phyloP scores from a whole-genome alignment of 2,113 vertebrate species.

The Bubo bubo region DNA sequence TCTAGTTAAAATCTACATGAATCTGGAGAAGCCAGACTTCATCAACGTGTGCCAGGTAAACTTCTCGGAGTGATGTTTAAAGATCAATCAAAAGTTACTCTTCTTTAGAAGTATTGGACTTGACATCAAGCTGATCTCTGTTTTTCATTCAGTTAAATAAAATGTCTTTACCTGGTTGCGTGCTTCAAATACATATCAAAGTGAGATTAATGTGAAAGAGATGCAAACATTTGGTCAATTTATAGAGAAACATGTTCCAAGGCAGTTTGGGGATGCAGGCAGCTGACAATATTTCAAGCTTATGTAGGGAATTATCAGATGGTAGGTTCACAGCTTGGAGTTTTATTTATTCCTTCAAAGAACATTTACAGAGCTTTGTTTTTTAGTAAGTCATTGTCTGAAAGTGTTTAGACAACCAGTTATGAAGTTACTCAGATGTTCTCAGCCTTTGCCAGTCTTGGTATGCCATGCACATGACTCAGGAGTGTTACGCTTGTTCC shows the following conservation, averaged over 20 bases:
- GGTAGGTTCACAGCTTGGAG: neutral
- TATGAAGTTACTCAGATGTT: neutral
- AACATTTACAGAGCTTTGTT: neutral
- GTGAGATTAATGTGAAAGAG: neutral
- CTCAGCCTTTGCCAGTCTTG: neutral
- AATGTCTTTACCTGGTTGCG: neutral
- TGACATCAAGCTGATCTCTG: neutral
- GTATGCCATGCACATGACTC: neutral
- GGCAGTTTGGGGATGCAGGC: neutral
- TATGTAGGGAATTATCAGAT: neutral
- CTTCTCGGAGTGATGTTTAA: neutral
- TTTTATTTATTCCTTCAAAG: neutral
- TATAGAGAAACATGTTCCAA: neutral
- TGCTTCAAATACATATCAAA: neutral
- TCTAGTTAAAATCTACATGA: slow-evolving; percentile 98
- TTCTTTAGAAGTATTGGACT: neutral
- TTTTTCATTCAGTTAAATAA: neutral
- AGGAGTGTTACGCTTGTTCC: neutral
- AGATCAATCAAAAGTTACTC: neutral
- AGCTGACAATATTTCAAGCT: neutral
- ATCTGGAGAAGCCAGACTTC: slow-evolving; percentile 97
- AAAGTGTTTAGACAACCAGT: neutral
- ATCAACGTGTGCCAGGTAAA: slow-evolving; percentile 98
- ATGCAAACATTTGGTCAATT: neutral
- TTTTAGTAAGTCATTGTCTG: neutral